Base-by-base conservation (phyloP, 1,140 invertebrate genomes). In the Saccostrea glomerata region DNA sequence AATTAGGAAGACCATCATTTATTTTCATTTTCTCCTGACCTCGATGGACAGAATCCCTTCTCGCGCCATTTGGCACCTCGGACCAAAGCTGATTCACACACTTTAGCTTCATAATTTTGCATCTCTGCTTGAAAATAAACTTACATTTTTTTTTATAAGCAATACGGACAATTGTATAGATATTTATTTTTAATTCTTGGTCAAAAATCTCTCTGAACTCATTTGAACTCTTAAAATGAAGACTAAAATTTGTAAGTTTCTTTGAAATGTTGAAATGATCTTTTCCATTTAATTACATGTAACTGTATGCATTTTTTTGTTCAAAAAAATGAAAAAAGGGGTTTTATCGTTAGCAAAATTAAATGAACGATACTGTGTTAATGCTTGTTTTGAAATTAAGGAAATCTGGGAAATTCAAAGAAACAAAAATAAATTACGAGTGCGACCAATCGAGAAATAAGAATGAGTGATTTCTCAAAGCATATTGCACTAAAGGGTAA, bases 401-500 rank as follows among this genome's bases (percentile, higher is more conserved):
- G n/a, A 20, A 0, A n/a, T 63, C 13, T 20, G 58, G 58, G 58
- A 20, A 63, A 63, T 20, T 63, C 17, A 63, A 63, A 63, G 58
- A 5, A 60, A 63, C 17, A 63, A 63, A 63, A 63, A 17, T 20
- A 63, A 63, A 63, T 63, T 63, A 63, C 58, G 17, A 63, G 58
- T 77, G 25, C 30, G 70, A 77, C 25, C 70, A 30, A 30, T 17
- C 70, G 70, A 25, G 70, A 30, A 77, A 4, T 30, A 30, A 63
- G n/a, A 77, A 77, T 36, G 25, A 77, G 25, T 77, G 70, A 63
- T 63, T 63, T 77, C 30, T 77, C 70, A 77, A 30, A 23, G 70
- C 70, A 36, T 73, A 73, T 77, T 77, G 70, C 70, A 30, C 70
- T 77, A 77, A 77, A 77, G 23, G 25, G 70, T 77, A 40, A 56